Base-by-base conservation (phyloP, 2,797 vertebrate species). In the Rhadinocentrus ornatus region DNA sequence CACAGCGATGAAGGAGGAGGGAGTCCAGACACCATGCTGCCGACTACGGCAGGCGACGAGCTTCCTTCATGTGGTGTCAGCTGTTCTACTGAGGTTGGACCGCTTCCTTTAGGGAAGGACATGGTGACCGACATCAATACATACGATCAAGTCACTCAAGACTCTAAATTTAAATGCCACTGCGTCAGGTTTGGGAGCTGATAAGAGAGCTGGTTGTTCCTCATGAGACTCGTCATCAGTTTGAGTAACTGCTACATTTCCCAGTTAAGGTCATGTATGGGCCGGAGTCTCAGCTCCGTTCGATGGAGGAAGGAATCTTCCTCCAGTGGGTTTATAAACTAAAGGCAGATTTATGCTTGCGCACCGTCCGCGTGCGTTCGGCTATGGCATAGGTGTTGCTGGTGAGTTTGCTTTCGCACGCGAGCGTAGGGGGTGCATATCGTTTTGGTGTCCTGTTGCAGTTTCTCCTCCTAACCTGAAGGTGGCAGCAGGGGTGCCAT, bases 41-140 rank as follows among this genome's bases (percentile, higher is more conserved):
- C 12, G 81, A 75, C 77, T 73, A 70, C 52, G 70, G 81, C 85
- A 26, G 82, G 79, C 67, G 22, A 70, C 41, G 77, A 76, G 73
- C 22, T 80, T 77, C 72, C 83, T 81, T 86, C 83, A 81, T 71
- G 85, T 77, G 31, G 85, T 73, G 83, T 90, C 85, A 81, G 83
- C 73, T 69, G 75, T 77, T 78, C 88, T 18, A 72, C 58, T 16
- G 85, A 75, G 85, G 71, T 69, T 56, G 75, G 62, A 73, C 66
- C 58, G 1, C 46, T 48, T 85, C 83, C 81, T 35, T 87, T 59
- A 24, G 73, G 82, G 85, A 80, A 90, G 86, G 86, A 92, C 81
- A 74, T 24, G 7, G 84, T 85, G 76, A 85, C 80, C 72, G 66
- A 58, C 54, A 39, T 73, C 52, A 84, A 90, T 82, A 80, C 59